These are phyloP conservation scores for Brachionus calyciflorus DNA, from an alignment of 1,140 invertebrate genomes.

Conservation along the genomic window DNA sequence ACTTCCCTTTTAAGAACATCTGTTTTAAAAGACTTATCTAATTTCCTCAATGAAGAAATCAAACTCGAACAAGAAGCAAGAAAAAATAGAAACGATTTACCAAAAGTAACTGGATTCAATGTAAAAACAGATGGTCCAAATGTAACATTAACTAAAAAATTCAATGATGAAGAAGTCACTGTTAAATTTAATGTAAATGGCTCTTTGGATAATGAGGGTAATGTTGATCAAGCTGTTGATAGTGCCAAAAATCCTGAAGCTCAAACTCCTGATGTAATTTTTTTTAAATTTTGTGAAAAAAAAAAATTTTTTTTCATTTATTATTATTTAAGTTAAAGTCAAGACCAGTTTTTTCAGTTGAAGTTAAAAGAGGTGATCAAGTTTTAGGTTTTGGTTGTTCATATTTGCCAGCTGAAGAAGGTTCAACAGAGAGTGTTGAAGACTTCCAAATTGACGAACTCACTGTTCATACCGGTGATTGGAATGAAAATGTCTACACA, in stretches of 20 bases:
- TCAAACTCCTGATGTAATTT: slow-evolving; percentile 1
- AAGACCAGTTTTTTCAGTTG: slow-evolving; percentile 45
- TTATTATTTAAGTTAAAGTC: slow-evolving; percentile 41
- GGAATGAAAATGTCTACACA: slow-evolving; percentile 46
- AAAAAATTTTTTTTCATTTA: neutral
- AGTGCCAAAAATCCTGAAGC: neutral
- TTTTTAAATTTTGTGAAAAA: neutral
- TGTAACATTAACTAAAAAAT: slow-evolving; percentile 24
- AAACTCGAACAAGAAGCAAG: slow-evolving; percentile 28
- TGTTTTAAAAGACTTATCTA: slow-evolving; percentile 40
- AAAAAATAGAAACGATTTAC: neutral
- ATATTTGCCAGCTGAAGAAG: slow-evolving; percentile 31
- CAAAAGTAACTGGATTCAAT: slow-evolving; percentile 21
- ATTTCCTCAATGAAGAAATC: slow-evolving; percentile 47
- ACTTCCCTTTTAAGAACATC: neutral
- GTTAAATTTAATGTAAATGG: slow-evolving; percentile 46
- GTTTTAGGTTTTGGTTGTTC: slow-evolving; percentile 44
- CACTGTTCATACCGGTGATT: slow-evolving; percentile 41
- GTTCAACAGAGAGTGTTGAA: slow-evolving; percentile 17
- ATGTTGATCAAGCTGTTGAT: neutral
- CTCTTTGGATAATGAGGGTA: slow-evolving; percentile 27
- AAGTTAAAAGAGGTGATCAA: slow-evolving; percentile 27
- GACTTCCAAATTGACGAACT: slow-evolving; percentile 48
- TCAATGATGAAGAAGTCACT: slow-evolving; percentile 6
- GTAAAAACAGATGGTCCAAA: slow-evolving; percentile 37